phyloP scores from a whole-genome alignment of 2,888 invertebrate genomes.

The Euplexia lucipara region DNA sequence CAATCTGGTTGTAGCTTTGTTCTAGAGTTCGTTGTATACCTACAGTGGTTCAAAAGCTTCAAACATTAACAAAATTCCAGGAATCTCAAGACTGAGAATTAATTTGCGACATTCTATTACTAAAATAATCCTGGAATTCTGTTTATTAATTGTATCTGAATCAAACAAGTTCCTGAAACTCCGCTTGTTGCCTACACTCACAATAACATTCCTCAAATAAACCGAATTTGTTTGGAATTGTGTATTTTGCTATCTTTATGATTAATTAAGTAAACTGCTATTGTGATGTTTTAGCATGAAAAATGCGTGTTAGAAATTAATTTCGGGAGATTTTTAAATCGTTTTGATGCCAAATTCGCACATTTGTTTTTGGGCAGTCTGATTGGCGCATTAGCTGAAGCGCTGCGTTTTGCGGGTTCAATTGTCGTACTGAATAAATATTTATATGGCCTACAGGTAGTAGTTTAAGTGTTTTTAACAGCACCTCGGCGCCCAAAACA shows the following conservation, averaged over 20 bases:
- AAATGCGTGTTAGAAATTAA: background rate
- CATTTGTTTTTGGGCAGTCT: too few species aligned
- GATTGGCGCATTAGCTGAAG: too few species aligned
- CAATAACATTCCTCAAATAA: slow-evolving; percentile 9
- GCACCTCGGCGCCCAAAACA: too few species aligned
- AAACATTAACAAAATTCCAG: background rate
- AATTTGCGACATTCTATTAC: slow-evolving; percentile 11
- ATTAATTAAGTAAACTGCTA: background rate
- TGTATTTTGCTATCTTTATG: background rate
- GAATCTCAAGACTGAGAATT: background rate
- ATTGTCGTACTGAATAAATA: too few species aligned
- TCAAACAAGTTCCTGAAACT: slow-evolving; percentile 17
- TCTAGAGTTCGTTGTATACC: background rate
- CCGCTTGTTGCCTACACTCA: background rate
- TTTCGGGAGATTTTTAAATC: too few species aligned
- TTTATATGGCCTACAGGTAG: too few species aligned
- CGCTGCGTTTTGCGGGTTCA: too few species aligned
- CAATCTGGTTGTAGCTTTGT: background rate
- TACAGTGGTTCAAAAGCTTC: background rate
- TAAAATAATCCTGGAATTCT: slow-evolving; percentile 16
- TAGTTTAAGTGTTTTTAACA: too few species aligned
- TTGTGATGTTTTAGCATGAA: background rate
- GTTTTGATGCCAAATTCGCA: too few species aligned
- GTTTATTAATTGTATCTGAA: slow-evolving; percentile 12
- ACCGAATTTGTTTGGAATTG: background rate